Evolutionary conservation across 1,140 invertebrate genomes (phyloP).

Genomic region (Dreissena rostriformis): DNA sequence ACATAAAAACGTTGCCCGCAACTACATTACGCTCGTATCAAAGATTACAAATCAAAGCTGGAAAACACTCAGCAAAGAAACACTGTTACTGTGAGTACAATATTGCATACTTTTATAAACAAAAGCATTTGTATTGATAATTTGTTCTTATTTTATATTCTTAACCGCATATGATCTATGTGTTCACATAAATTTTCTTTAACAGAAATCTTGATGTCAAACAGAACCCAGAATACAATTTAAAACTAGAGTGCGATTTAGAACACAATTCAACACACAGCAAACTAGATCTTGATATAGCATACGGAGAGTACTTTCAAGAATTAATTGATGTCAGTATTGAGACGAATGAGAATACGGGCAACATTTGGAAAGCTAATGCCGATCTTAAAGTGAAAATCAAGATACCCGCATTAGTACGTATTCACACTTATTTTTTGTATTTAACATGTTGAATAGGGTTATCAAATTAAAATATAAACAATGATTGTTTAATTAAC

Average conservation of each 20-base stretch:
- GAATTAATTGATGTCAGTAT: slow-evolving; percentile 37
- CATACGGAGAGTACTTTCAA: slow-evolving; percentile 59
- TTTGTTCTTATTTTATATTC: too few species aligned
- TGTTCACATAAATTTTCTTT: too few species aligned
- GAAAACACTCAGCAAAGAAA: slow-evolving; percentile 28
- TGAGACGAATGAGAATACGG: slow-evolving; percentile 34
- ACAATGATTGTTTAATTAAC: too few species aligned
- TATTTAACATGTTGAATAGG: too few species aligned
- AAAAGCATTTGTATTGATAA: background rate
- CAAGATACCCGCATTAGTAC: slow-evolving; percentile 34
- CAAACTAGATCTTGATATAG: slow-evolving; percentile 23
- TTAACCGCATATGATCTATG: too few species aligned
- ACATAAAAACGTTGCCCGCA: slow-evolving; percentile 17
- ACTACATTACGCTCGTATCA: slow-evolving; percentile 39
- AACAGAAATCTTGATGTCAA: slow-evolving; percentile 38
- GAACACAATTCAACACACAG: slow-evolving; percentile 56
- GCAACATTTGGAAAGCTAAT: background rate
- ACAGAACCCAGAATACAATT: slow-evolving; percentile 42
- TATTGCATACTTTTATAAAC: background rate
- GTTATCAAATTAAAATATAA: too few species aligned
- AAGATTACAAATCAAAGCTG: slow-evolving; percentile 40
- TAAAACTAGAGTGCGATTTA: slow-evolving; percentile 32
- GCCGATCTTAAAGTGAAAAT: slow-evolving; percentile 16
- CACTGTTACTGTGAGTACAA: slow-evolving; percentile 36
- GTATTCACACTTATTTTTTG: background rate